Evolutionary conservation across 2,888 invertebrate genomes (phyloP), one percentile per base, ranked within the genome.

Genomic region (Leucozona laternaria): DNA sequence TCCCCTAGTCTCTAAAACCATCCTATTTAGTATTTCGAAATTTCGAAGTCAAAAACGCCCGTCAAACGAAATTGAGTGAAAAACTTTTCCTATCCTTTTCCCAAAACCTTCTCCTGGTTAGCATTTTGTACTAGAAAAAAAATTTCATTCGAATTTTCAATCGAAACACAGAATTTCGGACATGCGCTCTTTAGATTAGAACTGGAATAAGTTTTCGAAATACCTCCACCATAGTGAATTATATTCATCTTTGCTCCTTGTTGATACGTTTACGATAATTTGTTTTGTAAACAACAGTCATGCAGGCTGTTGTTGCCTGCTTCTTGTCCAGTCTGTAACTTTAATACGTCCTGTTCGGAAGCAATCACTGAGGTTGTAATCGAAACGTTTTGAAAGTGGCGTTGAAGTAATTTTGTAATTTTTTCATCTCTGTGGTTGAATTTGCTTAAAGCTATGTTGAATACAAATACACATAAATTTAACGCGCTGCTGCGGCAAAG

Each of bases 241-340:
- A 3, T 11, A 55, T 71, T 78, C 78, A 79, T 40, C 62, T 28
- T 11, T 1, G 37, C 20, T 60, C 62, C 70, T 64, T 57, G 34
- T 37, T 48, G 60, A 71, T 57, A 81, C 81, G 55, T 62, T 68
- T 68, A 79, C 83, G 79, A 48, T 75, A 75, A 75, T 83, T 83
- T 83, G 83, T 83, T 83, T 83, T 79, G 79, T 79, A 83, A 83
- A 83, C 83, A 83, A 83, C 68, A 75, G 62, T 62, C 40, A 37
- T 66, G 62, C 83, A 79, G 73, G 73, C 70, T 79, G 68, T 75
- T 45, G 64, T 66, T 50, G 55, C 53, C 48, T 83, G 45, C 22
- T 60, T 13, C 55, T 62, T 43, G 37, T 48, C 55, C 68, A 83
- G 83, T 83, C 60, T 62, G 68, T 57, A 53, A 70, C 37, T 83